A percentile compares a stretch with the other conserved stretches of the same genome.
Conservation (phyloP, 92 coral and sea anemone genomes). For the Chrysogorgia sp. region DNA sequence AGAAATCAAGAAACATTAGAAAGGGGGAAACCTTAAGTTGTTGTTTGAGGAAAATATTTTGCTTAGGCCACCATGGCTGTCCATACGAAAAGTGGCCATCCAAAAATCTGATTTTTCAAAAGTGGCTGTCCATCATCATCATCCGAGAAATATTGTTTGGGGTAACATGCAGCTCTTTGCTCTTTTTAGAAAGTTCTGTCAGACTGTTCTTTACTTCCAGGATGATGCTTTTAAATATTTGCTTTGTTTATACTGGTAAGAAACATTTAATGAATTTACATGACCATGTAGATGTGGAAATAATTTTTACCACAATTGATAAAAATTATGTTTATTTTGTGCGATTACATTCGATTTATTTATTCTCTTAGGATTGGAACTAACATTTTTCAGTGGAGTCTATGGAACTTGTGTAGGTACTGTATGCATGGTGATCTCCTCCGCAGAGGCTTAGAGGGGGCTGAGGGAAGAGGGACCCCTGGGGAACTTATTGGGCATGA, state of each 20-base stretch:
- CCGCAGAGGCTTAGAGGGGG: too few species aligned
- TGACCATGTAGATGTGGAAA: neutral
- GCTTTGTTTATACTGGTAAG: slow-evolving; percentile 91
- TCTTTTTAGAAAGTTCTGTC: slow-evolving; percentile 61
- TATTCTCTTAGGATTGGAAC: slow-evolving; percentile 70
- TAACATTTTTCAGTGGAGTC: slow-evolving; percentile 86
- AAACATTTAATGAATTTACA: neutral
- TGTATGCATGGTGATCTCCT: neutral
- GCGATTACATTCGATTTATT: neutral
- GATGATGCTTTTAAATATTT: slow-evolving; percentile 74
- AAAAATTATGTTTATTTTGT: neutral
- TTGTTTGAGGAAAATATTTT: too few species aligned
- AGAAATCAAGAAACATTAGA: too few species aligned
- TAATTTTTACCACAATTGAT: neutral
- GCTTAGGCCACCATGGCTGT: too few species aligned
- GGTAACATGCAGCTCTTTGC: too few species aligned
- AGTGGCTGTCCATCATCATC: too few species aligned
- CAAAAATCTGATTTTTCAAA: too few species aligned
- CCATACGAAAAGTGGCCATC: too few species aligned
- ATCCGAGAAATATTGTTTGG: too few species aligned
- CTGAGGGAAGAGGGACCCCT: too few species aligned
- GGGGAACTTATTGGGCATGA: too few species aligned
- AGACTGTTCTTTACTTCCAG: slow-evolving; percentile 71
- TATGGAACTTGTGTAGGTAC: slow-evolving; percentile 94
- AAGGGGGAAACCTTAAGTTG: too few species aligned